Base-by-base conservation (phyloP, 2,888 invertebrate species). In the Drosophila anceps region DNA sequence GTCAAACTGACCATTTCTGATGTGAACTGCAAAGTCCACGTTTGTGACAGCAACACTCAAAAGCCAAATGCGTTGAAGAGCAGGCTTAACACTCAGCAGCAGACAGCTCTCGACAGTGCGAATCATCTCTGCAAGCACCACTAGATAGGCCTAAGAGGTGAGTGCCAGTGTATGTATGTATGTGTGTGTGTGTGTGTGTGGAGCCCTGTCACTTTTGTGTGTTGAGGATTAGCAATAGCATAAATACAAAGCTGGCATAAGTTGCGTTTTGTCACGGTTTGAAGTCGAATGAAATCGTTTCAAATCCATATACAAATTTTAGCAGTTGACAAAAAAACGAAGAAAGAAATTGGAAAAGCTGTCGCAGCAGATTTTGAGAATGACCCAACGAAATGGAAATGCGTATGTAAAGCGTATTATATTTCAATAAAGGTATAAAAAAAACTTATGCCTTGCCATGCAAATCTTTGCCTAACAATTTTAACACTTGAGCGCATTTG, bases 201-300 rank as follows among this genome's bases (percentile, higher is more conserved):
- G 6, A 33, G 31, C 9, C 13, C 18, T 46, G 59, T 59, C 57
- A 58, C 41, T 41, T 60, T 54, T 18, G 50, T 67, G 63, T 48
- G 62, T 39, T 55, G 54, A 12, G 72, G 86, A 88, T 85, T 88
- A 90, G 88, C 74, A 15, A 69, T 24, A 71, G 79, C 79, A 61
- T 73, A 73, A 73, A 89, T 73, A 79, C 71, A 73, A 73, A 77
- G 73, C 85, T 72, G 77, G 68, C 65, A 75, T 79, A 89, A 85
- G 90, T 88, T 80, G 85, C 76, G 78, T 80, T 90, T 90, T 90
- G 83, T 88, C 86, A 85, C 88, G 90, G 81, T 43, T 68, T 53
- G 31, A 64, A 64, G 69, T 69, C 50, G 48, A 54, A 27, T 57
- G 59, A 64, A 72, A 76, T 35, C 63, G 69, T 54, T 70, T 54